Evolutionary conservation across 2,888 invertebrate species (phyloP), one percentile per base, ranked within the genome.

Genomic region (Ochlodes sylvanus): DNA sequence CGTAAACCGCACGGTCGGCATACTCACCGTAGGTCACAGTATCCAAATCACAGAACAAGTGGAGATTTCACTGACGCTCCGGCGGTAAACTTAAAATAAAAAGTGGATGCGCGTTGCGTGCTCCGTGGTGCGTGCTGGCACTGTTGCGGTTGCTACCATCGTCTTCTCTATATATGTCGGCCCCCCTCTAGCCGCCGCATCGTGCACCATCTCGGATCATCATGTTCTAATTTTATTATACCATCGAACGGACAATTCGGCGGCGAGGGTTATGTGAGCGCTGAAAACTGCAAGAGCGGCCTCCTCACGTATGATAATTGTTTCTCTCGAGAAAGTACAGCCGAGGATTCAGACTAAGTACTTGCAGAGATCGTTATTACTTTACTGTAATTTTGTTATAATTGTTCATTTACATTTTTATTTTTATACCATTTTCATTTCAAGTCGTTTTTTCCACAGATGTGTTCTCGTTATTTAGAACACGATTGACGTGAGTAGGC

Each of bases 161-260:
- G 80, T 83, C 86, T 80, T 78, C 79, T 70, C 82, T 89, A 82
- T 89, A 89, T 89, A 88, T 80, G 79, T 72, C 69, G 71, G 54
- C 76, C 88, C 88, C n/a, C 80, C 85, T 81, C 78, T 74, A 70
- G 70, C 72, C 42, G 21, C n/a, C 21, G 66, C 68, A 71, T 67
- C 70, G 55, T 50, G 56, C 69, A 69, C 54, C 55, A 58, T 65
- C 65, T 65, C 50, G 50, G 17, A 61, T 58, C 56, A 65, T 65
- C 57, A 41, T 58, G 57, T 65, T 50, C 65, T 65, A 65, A 65
- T 65, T 58, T 65, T 34, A 58, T 56, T 58, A 27, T 27, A 57
- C 57, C 65, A 65, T 38, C 27, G 52, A 65, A 47, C 44, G 44
- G 15, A 52, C 65, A 57, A 65, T 65, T 65, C 57, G 50, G 21